Evolutionary conservation across 30 jellyfish, hydroid and myxozoan species (phyloP).

Genomic region (Clytia hemisphaerica): DNA sequence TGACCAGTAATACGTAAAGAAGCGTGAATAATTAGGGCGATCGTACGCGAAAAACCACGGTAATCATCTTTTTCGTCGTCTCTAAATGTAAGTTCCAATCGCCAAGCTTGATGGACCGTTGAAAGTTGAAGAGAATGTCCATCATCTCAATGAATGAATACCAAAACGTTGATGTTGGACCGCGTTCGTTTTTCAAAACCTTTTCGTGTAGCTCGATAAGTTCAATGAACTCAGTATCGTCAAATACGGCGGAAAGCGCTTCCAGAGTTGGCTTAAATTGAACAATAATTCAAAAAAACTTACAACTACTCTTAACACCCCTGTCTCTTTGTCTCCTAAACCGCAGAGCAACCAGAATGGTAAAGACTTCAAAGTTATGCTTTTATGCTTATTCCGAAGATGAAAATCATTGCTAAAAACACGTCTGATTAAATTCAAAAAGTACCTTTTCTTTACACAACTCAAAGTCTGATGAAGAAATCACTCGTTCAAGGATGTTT

Average conservation of each 20-base stretch:
- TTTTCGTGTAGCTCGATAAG: constrained; percentile 33
- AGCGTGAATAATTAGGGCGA: constrained; percentile 29
- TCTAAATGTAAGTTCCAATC: constrained; percentile 19
- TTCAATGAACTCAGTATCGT: background rate
- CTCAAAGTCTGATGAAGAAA: background rate
- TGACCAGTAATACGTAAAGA: constrained; percentile 27
- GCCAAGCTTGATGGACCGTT: constrained; percentile 14
- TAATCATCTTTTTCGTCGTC: constrained; percentile 7
- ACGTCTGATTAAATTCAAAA: background rate
- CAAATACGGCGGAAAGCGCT: too few relatives aligned
- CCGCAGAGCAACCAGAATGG: too few relatives aligned
- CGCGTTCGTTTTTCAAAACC: background rate
- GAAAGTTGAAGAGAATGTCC: constrained; percentile 4
- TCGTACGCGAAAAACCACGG: constrained; percentile 35
- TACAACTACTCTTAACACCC: too few relatives aligned
- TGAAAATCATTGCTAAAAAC: too few relatives aligned
- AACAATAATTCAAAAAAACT: too few relatives aligned
- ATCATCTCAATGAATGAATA: constrained; percentile 21
- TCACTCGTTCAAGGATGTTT: background rate
- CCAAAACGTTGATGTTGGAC: constrained; percentile 3
- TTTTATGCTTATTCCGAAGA: too few relatives aligned
- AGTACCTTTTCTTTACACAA: background rate
- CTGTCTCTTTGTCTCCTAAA: too few relatives aligned
- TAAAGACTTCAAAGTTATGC: too few relatives aligned
- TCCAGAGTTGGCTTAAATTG: too few relatives aligned